Evolutionary conservation across 2,113 vertebrate genomes (phyloP).

Genomic region (Nesoenas mayeri): DNA sequence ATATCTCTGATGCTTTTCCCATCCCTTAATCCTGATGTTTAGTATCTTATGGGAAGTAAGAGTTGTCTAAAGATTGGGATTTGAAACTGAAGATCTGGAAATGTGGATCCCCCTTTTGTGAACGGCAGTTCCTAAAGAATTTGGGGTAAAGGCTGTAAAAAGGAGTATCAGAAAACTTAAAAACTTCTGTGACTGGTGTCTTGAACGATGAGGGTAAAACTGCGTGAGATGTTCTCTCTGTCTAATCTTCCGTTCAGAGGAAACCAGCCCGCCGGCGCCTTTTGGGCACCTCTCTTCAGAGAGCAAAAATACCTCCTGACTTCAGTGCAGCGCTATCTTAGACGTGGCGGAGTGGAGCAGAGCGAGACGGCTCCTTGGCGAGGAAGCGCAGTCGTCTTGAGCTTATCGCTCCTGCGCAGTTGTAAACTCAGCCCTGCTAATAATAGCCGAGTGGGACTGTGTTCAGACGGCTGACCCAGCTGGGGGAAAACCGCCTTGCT

Average conservation of each 20-base stretch:
- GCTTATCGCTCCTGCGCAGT: background rate
- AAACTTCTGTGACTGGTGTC: background rate
- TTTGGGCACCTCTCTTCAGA: background rate
- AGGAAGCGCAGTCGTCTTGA: background rate
- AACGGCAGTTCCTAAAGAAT: background rate
- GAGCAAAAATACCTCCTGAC: background rate
- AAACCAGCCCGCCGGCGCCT: fast-evolving
- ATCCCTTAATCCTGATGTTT: background rate
- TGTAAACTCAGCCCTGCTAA: background rate
- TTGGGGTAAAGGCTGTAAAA: background rate
- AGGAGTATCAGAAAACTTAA: background rate
- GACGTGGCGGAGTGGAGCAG: fast-evolving
- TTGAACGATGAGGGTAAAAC: background rate
- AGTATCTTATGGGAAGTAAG: background rate
- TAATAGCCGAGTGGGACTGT: background rate
- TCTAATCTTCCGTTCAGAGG: background rate
- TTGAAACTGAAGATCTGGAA: too few relatives aligned
- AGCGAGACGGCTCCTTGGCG: background rate
- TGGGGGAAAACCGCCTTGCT: fast-evolving
- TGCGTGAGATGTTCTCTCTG: background rate
- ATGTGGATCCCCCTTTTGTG: background rate
- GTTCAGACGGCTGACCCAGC: background rate
- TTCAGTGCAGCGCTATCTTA: background rate
- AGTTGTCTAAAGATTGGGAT: background rate
- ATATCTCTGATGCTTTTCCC: too few relatives aligned